Evolutionary conservation across 2,113 vertebrate genomes (phyloP).

Genomic region (cattle (Bos taurus)): ARS-UCD2.0 NC_037334.1:58451001-58451500

Average conservation of each 20-base stretch:
- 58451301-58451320: background rate
- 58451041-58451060: background rate
- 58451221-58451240: background rate
- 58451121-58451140: background rate
- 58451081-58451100: background rate
- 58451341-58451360: background rate
- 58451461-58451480: too few relatives aligned
- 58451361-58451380: background rate
- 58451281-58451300: background rate
- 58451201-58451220: background rate
- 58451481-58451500: too few relatives aligned
- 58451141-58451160: background rate
- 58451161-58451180: background rate
- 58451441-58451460: too few relatives aligned
- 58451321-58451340: background rate
- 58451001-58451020: background rate
- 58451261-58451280: background rate
- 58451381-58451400: too few relatives aligned
- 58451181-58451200: background rate
- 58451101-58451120: background rate
- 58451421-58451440: background rate
- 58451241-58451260: background rate
- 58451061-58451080: background rate
- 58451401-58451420: background rate
- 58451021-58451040: background rate